phyloP scores from a whole-genome alignment of 2,797 vertebrate species.

The Babyrousa celebensis region DNA sequence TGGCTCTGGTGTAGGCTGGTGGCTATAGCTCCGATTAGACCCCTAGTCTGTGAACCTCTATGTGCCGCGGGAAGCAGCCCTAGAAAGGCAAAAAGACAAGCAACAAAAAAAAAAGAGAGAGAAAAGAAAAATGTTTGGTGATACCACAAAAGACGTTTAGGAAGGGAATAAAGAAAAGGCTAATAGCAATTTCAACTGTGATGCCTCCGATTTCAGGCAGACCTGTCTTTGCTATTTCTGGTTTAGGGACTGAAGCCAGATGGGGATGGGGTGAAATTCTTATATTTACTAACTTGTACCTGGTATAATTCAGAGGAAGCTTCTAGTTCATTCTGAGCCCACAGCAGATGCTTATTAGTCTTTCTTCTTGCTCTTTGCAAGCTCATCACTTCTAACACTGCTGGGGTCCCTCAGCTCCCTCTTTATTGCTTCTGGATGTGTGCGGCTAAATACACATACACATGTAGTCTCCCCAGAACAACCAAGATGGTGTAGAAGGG shows the following conservation, averaged over 20 bases:
- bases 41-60: too few species aligned
- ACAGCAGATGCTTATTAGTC: not conserved
- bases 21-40: too few species aligned
- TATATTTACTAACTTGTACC: not conserved
- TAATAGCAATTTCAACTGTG: not conserved
- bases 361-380: not conserved
- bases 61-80: too few species aligned
- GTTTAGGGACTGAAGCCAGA: not conserved
- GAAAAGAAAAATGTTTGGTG: not conserved
- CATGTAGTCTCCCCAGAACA: not conserved
- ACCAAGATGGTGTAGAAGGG: not conserved
- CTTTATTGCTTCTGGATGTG: not conserved
- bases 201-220: not conserved
- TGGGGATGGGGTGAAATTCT: not conserved
- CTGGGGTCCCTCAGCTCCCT: not conserved
- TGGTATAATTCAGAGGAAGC: not conserved
- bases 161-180: not conserved
- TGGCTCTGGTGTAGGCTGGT: too few species aligned
- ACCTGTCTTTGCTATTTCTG: not conserved
- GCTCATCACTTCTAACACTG: not conserved
- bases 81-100: too few species aligned
- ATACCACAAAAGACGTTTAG: not conserved
- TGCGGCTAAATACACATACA: not conserved
- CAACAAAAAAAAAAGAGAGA: too few species aligned
- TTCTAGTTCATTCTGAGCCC: not conserved